Evolutionary conservation across 2,888 invertebrate species (phyloP), one percentile per base, ranked within the genome.

Genomic region (Drosophila testacea): DNA sequence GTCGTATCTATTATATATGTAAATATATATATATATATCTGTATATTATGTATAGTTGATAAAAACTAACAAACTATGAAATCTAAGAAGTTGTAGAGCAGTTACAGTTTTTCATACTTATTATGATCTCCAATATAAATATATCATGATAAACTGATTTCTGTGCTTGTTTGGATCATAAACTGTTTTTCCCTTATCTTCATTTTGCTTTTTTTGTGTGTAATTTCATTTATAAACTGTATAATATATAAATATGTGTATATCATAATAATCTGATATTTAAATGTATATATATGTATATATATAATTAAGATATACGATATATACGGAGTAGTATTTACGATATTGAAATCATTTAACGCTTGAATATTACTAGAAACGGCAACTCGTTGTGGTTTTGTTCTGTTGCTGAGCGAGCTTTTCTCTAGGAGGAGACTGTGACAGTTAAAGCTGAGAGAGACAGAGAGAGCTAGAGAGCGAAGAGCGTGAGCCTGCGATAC

Each of bases 331-430:
- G 36, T 44, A 55, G 55, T 55, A 32, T 56, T 56, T 36, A 56
- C 56, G 56, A 56, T 63, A 63, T 62, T 57, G 52, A 38, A 59
- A 54, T 60, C 46, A 56, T 70, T 50, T 56, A 64, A 64, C 59
- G 41, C 6, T 38, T 57, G 48, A 32, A 60, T 63, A 63, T 36
- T 70, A 44, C 13, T 73, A 59, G 39, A 42, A 51, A 61, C 62
- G 66, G 59, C 73, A 56, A 34, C 55, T 78, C 74, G 68, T 75
- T 67, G 73, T 75, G 39, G 56, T 61, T 64, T 46, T 50, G n/a
- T 64, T 42, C n/a, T 32, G 32, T 39, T 47, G 54, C 73, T 77
- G 79, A 76, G 62, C 60, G 64, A 68, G 54, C 48, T 54, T 61
- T 57, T 62, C 27, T 51, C 34, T 59, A 34, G 39, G 39, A 34